phyloP scores from a whole-genome alignment of 2,888 invertebrate genomes.

The Noctua janthe region DNA sequence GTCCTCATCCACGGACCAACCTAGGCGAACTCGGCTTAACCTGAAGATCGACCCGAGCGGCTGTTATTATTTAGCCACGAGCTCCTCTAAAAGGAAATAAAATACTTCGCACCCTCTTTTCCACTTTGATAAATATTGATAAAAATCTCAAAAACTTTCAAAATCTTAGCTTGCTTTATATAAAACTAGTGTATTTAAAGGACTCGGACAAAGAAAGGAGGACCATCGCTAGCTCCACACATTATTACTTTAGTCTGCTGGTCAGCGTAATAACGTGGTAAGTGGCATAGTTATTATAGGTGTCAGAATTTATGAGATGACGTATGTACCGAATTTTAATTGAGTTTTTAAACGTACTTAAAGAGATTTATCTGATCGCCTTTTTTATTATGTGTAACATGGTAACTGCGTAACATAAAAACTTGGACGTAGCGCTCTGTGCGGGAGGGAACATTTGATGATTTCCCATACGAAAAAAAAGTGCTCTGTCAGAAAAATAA shows the following conservation, averaged over 20 bases:
- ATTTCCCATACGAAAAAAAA: too few relatives aligned
- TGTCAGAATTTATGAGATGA: not conserved
- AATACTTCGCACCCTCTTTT: not conserved
- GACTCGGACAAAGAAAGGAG: slow-evolving; percentile 36
- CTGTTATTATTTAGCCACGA: too few relatives aligned
- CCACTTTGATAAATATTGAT: slow-evolving; percentile 1
- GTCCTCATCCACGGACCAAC: too few relatives aligned
- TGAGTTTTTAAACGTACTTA: not conserved
- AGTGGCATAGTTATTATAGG: not conserved
- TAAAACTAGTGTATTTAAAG: slow-evolving; percentile 47
- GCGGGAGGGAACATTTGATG: too few relatives aligned
- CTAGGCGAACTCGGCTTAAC: too few relatives aligned
- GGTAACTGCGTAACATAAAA: not conserved
- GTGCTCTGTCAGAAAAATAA: too few relatives aligned
- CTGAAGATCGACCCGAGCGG: too few relatives aligned
- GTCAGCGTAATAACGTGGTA: slow-evolving; percentile 43
- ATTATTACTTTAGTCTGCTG: slow-evolving; percentile 53
- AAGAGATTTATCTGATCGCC: not conserved
- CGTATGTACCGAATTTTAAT: not conserved
- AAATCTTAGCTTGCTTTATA: slow-evolving; percentile 20
- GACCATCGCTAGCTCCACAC: slow-evolving; percentile 38
- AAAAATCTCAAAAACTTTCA: slow-evolving; percentile 20
- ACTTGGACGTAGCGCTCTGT: not conserved
- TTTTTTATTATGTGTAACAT: not conserved
- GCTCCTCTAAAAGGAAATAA: not conserved